phyloP scores from a whole-genome alignment of 1,140 invertebrate genomes.

The Pteromalus puparum region DNA sequence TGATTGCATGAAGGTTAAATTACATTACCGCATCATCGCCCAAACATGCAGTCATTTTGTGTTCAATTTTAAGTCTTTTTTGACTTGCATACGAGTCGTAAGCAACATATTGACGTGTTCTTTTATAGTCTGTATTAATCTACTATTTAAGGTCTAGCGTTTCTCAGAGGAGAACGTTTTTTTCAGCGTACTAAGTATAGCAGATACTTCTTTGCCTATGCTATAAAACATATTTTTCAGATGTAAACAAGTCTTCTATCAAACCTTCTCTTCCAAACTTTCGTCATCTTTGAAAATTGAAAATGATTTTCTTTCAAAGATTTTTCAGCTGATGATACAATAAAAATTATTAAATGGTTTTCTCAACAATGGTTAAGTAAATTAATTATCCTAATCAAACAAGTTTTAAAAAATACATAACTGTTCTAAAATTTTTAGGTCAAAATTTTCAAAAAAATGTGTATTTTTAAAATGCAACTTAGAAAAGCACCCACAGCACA shows the following conservation, averaged over 20 bases:
- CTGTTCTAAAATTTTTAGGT: background rate
- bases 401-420: background rate
- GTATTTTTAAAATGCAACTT: conserved; percentile 23
- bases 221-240: background rate
- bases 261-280: background rate
- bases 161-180: conserved; percentile 1
- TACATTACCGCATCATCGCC: background rate
- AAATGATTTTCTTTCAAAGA: background rate
- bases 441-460: background rate
- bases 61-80: background rate
- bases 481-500: conserved; percentile 1
- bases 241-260: background rate
- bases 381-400: background rate
- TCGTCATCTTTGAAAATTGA: background rate
- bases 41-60: background rate
- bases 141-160: background rate
- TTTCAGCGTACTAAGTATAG: background rate
- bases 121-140: background rate
- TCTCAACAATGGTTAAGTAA: background rate
- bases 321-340: too few species aligned
- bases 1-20: background rate
- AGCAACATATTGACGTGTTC: conserved; percentile 25
- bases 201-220: background rate
- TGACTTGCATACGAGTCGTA: background rate
- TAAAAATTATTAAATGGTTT: background rate